Conservation (phyloP, 2,113 vertebrate species). For the Copsychus sechellarum region DNA sequence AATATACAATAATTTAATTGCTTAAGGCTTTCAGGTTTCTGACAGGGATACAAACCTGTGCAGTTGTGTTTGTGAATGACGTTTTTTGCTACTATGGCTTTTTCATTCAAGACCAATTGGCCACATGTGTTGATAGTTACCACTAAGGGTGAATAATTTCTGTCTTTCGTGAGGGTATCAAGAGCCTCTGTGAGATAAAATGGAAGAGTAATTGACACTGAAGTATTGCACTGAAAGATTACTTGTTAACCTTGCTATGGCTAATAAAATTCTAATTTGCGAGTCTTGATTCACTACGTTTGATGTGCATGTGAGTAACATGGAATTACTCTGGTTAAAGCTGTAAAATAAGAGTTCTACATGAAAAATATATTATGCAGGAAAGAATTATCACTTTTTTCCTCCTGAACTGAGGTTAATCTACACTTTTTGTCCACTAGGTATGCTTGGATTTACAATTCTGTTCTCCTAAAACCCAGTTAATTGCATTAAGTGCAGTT, state of each 20-base stretch:
- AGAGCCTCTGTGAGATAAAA: background rate
- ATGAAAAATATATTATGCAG: background rate
- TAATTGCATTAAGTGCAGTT: background rate
- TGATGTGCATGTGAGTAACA: background rate
- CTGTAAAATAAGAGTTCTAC: background rate
- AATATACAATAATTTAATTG: background rate
- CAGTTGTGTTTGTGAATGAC: background rate
- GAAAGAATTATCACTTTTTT: background rate
- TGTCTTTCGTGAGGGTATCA: background rate
- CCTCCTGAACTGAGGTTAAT: background rate
- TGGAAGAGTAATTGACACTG: background rate
- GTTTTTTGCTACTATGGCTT: background rate
- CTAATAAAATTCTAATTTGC: conserved; percentile 3
- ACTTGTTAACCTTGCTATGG: background rate
- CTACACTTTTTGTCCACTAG: background rate
- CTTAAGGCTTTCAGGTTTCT: background rate
- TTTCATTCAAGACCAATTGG: background rate
- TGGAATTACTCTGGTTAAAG: background rate
- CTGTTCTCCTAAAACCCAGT: background rate
- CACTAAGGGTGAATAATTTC: background rate
- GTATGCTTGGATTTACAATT: background rate
- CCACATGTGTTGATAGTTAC: background rate
- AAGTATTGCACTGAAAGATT: background rate
- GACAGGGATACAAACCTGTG: background rate
- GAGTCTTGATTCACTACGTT: background rate